Conservation (phyloP, 2,888 invertebrate genomes). For the Agapetus fuscipes region DNA sequence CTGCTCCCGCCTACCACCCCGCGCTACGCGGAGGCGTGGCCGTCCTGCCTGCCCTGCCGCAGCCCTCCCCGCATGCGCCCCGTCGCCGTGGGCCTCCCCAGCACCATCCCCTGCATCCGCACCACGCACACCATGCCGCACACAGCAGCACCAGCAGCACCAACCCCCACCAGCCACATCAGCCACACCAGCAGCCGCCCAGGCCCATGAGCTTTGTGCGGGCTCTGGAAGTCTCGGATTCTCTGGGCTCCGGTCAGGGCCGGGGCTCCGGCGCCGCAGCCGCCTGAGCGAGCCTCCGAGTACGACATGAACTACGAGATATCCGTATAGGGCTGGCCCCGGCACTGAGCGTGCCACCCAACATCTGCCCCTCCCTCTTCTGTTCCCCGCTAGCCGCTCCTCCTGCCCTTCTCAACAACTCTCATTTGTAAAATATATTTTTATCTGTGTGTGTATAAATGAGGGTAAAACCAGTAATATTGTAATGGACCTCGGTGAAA, state of each 20-base stretch:
- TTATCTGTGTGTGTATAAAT: too few species aligned
- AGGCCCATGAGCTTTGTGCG: constrained; percentile 84
- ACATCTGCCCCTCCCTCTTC: constrained; percentile 8
- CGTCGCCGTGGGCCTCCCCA: constrained; percentile 29
- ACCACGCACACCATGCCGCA: constrained; percentile 29
- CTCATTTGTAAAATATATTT: too few species aligned
- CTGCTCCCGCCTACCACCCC: constrained; percentile 47
- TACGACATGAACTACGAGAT: constrained; percentile 95
- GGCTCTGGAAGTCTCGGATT: constrained; percentile 83
- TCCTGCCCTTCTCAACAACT: constrained; percentile 7
- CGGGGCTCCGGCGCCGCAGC: constrained; percentile 30
- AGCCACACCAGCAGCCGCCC: constrained; percentile 24
- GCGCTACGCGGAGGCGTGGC: constrained; percentile 57
- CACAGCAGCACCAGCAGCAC: constrained; percentile 32
- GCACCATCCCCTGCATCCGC: constrained; percentile 38
- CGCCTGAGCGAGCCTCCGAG: constrained; percentile 79
- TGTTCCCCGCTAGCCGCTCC: constrained; percentile 4
- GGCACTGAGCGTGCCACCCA: constrained; percentile 21
- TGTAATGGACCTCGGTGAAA: too few species aligned
- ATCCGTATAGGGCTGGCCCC: constrained; percentile 66
- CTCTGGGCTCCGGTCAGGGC: constrained; percentile 66
- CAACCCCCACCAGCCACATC: too few species aligned
- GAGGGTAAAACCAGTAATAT: too few species aligned
- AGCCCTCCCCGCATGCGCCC: constrained; percentile 30
- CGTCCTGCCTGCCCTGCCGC: constrained; percentile 52